These are phyloP conservation scores for Blastobasis lacticolella DNA, from an alignment of 2,888 invertebrate species.

Conservation along the genomic window DNA sequence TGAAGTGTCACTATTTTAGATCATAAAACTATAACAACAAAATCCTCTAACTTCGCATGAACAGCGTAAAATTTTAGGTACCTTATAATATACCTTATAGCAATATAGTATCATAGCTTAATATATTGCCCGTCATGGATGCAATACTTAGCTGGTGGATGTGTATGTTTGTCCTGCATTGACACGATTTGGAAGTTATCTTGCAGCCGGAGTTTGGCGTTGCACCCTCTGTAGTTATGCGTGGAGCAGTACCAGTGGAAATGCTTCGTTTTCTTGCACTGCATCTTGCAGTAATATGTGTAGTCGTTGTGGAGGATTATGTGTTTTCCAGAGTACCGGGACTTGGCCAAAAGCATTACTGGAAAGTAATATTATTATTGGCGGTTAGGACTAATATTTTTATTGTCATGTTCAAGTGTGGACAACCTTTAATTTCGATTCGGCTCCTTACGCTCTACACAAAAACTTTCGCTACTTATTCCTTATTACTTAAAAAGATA, in stretches of 20 bases:
- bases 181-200: slow-evolving; percentile 42
- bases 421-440: too few relatives aligned
- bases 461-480: too few relatives aligned
- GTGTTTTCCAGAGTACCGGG: slow-evolving; percentile 50
- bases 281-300: slow-evolving; percentile 57
- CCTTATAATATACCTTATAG: too few relatives aligned
- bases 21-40: too few relatives aligned
- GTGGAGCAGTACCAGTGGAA: slow-evolving; percentile 62
- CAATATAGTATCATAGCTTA: slow-evolving; percentile 25
- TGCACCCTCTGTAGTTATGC: slow-evolving; percentile 55
- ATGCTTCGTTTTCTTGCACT: slow-evolving; percentile 44
- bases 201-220: slow-evolving; percentile 47
- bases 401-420: too few relatives aligned
- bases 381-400: too few relatives aligned
- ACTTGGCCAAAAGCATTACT: slow-evolving; percentile 50
- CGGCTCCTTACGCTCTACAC: too few relatives aligned
- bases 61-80: too few relatives aligned
- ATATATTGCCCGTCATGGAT: slow-evolving; percentile 48
- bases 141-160: slow-evolving; percentile 48
- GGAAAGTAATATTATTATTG: slow-evolving; percentile 20
- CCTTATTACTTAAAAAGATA: too few relatives aligned
- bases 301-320: slow-evolving; percentile 52
- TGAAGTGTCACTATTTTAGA: too few relatives aligned
- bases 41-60: too few relatives aligned
- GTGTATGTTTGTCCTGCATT: slow-evolving; percentile 39